Conservation (phyloP, 2,113 vertebrate genomes). For the Edolisoma coerulescens region DNA sequence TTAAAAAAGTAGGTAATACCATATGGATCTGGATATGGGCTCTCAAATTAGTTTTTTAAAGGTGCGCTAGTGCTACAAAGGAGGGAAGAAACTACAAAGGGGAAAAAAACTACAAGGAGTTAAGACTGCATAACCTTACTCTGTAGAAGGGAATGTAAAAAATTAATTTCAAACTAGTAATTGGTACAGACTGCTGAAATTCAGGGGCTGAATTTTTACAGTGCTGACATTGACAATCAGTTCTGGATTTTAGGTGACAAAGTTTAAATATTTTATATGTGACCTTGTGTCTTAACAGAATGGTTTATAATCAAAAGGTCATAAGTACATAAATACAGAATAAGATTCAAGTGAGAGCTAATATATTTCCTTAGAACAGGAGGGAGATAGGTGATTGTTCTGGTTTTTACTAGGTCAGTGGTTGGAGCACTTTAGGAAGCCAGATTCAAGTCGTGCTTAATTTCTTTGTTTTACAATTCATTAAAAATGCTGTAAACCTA, state of each 20-base stretch:
- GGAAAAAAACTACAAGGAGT: accelerated
- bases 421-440: not conserved
- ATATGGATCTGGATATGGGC: not conserved
- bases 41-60: not conserved
- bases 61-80: not conserved
- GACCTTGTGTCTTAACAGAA: not conserved
- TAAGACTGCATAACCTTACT: not conserved
- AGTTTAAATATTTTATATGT: not conserved
- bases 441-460: not conserved
- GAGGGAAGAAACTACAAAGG: not conserved
- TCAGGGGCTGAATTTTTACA: not conserved
- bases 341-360: not conserved
- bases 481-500: not conserved
- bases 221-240: not conserved
- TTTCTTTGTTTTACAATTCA: not conserved
- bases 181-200: not conserved
- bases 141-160: not conserved
- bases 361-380: not conserved
- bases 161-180: not conserved
- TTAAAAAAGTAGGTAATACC: not conserved
- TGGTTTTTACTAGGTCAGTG: not conserved
- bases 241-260: not conserved
- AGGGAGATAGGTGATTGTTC: not conserved
- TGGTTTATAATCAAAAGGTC: not conserved
- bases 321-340: not conserved